Percentiles rank a stretch among this genome's conserved stretches.
phyloP scores from a whole-genome alignment of 37 sponge, comb jelly and placozoan species.

The Lycopodina hypogea region DNA sequence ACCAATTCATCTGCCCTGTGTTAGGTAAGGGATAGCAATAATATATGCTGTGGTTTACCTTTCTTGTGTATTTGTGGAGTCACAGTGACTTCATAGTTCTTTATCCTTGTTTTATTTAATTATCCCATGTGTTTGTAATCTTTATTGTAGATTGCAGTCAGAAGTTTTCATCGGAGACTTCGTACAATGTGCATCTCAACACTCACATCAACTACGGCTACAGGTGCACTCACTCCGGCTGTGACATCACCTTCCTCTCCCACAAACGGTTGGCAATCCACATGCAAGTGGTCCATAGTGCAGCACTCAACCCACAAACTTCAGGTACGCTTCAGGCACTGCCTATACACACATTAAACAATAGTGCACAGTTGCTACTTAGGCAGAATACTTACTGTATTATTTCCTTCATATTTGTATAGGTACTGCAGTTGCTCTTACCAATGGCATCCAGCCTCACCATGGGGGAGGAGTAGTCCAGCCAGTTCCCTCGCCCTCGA shows the following conservation, averaged over 20 bases:
- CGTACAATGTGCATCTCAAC: slow-evolving; percentile 57
- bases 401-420: not conserved
- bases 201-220: slow-evolving; percentile 60
- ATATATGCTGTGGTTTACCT: not conserved
- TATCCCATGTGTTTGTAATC: not conserved
- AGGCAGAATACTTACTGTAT: not conserved
- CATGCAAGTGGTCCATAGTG: slow-evolving; percentile 26
- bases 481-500: not conserved
- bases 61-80: too few species aligned
- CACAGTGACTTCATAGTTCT: too few species aligned
- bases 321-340: too few species aligned
- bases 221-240: slow-evolving; percentile 39
- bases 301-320: not conserved
- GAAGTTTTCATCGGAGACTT: slow-evolving; percentile 46
- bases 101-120: not conserved
- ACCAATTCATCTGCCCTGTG: slow-evolving; percentile 56
- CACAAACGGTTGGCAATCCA: slow-evolving; percentile 53
- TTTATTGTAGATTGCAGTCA: slow-evolving; percentile 43
- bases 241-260: slow-evolving; percentile 41
- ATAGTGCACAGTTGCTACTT: too few species aligned
- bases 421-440: not conserved
- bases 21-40: slow-evolving; percentile 29
- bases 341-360: too few species aligned
- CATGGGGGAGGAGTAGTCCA: not conserved
- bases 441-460: slow-evolving; percentile 30